Conservation (phyloP, 2,113 vertebrate genomes). For the Prunella fulvescens region DNA sequence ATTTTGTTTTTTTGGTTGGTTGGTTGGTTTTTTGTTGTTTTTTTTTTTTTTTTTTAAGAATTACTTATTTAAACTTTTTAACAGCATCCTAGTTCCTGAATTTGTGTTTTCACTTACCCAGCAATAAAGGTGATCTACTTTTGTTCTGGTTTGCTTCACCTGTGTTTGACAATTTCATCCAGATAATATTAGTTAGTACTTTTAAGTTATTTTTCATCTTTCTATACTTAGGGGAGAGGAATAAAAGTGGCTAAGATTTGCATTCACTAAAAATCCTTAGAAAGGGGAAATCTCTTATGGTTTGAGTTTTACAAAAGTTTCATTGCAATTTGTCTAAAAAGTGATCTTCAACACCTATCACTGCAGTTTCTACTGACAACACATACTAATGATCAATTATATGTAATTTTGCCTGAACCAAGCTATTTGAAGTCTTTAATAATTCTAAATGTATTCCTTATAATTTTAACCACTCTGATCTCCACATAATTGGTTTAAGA, state of each 20-base stretch:
- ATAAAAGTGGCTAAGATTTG: neutral
- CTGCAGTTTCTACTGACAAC: conserved; percentile 27
- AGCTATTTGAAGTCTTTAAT: conserved; percentile 53
- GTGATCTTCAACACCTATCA: conserved; percentile 29
- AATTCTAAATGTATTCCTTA: conserved; percentile 48
- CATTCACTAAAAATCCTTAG: neutral
- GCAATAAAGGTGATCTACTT: neutral
- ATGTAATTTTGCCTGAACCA: conserved; percentile 38
- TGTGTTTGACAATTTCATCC: neutral
- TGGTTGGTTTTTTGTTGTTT: too few relatives aligned
- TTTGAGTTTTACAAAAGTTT: conserved; percentile 28
- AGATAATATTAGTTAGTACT: neutral
- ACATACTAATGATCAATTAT: conserved; percentile 54
- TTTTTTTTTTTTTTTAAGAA: neutral
- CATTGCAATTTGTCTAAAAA: neutral
- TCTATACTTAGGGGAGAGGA: neutral
- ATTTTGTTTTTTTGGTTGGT: too few relatives aligned
- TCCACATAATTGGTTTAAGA: conserved; percentile 62
- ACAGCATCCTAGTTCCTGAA: neutral
- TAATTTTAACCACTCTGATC: conserved; percentile 50
- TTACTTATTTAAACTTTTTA: neutral
- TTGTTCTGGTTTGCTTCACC: neutral
- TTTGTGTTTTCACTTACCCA: neutral
- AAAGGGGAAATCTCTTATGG: neutral
- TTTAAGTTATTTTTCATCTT: neutral